phyloP scores from a whole-genome alignment of 2,888 invertebrate genomes.

The Chrysina gloriosa region DNA sequence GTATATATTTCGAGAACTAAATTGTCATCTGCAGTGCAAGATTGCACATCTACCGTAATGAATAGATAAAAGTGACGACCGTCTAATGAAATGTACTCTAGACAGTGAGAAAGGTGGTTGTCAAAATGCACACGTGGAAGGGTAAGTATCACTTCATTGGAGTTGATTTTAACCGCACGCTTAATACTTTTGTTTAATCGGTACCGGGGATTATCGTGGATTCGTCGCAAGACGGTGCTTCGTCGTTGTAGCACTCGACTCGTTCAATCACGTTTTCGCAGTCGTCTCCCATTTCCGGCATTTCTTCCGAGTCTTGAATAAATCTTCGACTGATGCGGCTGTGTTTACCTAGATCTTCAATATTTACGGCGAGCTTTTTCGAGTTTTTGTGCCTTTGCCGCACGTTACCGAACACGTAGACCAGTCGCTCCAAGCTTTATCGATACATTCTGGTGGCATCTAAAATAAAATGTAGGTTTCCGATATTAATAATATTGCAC shows the following conservation, averaged over 20 bases:
- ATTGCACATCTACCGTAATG: too few relatives aligned
- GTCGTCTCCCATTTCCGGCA: constrained; percentile 56
- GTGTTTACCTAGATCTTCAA: constrained; percentile 11
- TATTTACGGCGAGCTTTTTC: constrained; percentile 64
- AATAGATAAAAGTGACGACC: too few relatives aligned
- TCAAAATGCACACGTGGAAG: too few relatives aligned
- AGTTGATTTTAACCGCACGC: constrained; percentile 42
- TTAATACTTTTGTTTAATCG: neutral
- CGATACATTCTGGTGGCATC: constrained; percentile 33
- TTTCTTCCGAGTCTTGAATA: constrained; percentile 50
- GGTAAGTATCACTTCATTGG: too few relatives aligned
- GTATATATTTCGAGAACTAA: too few relatives aligned
- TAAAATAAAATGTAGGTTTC: neutral
- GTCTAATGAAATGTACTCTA: too few relatives aligned
- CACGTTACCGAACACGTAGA: constrained; percentile 84
- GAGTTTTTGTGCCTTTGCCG: constrained; percentile 77
- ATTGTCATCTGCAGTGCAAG: too few relatives aligned
- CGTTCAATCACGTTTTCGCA: constrained; percentile 67
- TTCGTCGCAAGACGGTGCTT: constrained; percentile 58
- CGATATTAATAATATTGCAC: neutral
- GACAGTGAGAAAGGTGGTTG: too few relatives aligned
- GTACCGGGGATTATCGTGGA: constrained; percentile 34
- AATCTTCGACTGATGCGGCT: constrained; percentile 14
- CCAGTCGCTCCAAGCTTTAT: constrained; percentile 79
- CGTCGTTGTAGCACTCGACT: constrained; percentile 64